Percentiles rank a stretch among this genome's conserved stretches.
Conservation (phyloP, 2,888 invertebrate species). For the Endomychus coccineus region DNA sequence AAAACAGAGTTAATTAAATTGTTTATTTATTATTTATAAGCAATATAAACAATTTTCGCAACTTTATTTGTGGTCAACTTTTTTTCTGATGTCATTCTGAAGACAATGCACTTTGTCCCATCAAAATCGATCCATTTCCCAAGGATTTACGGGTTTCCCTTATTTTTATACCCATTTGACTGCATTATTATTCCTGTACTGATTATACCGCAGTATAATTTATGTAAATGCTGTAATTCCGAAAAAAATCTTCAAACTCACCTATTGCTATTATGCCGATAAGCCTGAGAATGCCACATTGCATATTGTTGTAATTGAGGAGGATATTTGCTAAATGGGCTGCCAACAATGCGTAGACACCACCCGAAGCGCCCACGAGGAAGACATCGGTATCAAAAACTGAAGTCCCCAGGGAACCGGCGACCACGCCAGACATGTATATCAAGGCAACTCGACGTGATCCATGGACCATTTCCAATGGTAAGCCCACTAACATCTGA, state of each 20-base stretch:
- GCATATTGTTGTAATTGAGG: slow-evolving; percentile 93
- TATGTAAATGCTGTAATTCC: too few species aligned
- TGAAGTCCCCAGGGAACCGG: slow-evolving; percentile 78
- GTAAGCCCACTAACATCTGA: slow-evolving; percentile 86
- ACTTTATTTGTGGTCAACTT: too few species aligned
- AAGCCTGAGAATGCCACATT: slow-evolving; percentile 81
- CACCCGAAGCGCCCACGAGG: slow-evolving; percentile 94
- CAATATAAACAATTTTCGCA: too few species aligned
- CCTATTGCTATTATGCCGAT: slow-evolving; percentile 88
- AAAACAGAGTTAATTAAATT: too few species aligned
- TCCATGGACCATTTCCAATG: slow-evolving; percentile 95
- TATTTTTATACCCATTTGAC: too few species aligned
- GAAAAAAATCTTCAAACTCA: slow-evolving; percentile 44
- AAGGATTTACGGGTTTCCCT: too few species aligned
- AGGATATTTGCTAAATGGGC: slow-evolving; percentile 94
- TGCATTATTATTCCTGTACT: too few species aligned
- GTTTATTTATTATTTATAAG: too few species aligned
- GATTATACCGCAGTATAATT: too few species aligned
- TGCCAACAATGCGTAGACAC: slow-evolving; percentile 92
- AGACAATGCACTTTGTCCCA: too few species aligned
- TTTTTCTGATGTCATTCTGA: too few species aligned
- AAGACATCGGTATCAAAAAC: slow-evolving; percentile 92
- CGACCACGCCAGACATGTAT: slow-evolving; percentile 88
- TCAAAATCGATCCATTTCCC: too few species aligned
- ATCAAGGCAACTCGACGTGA: slow-evolving; percentile 79